phyloP scores from a whole-genome alignment of 1,140 invertebrate species.

The Cotesia typhae region DNA sequence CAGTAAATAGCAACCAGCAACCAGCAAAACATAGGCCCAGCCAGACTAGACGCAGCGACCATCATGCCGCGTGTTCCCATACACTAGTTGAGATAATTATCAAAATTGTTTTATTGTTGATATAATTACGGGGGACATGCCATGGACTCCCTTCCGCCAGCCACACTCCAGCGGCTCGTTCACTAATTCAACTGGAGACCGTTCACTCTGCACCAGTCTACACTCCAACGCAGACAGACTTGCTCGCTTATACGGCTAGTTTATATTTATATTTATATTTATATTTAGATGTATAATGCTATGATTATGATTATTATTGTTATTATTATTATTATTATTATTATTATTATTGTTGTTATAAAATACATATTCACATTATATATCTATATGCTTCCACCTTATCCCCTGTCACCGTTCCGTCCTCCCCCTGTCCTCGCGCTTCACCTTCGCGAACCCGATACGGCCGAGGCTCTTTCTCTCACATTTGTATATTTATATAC shows the following conservation, averaged over 20 bases:
- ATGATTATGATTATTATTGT: no score
- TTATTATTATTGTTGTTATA: no score
- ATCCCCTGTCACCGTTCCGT: conserved; percentile 8
- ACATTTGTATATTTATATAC: no score
- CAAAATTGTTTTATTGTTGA: conserved; percentile 67
- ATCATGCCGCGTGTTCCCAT: conserved; percentile 59
- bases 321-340: no score
- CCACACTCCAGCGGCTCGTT: conserved; percentile 33
- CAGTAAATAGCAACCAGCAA: no score
- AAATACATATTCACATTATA: neutral
- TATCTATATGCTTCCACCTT: neutral
- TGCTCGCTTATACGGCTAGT: neutral
- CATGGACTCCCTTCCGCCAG: conserved; percentile 40
- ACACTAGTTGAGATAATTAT: conserved; percentile 67
- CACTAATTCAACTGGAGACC: neutral
- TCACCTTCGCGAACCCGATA: conserved; percentile 18
- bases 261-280: neutral
- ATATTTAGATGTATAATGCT: neutral
- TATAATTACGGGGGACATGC: conserved; percentile 64
- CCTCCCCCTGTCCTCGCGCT: conserved; percentile 10
- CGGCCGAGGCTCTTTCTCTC: conserved; percentile 24
- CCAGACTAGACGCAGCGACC: conserved; percentile 15
- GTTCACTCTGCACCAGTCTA: no score
- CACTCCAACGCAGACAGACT: no score
- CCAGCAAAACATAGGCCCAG: neutral